These are phyloP conservation scores for Diplodus sargus DNA, from an alignment of 2,797 vertebrate genomes.

Conservation along the genomic window DNA sequence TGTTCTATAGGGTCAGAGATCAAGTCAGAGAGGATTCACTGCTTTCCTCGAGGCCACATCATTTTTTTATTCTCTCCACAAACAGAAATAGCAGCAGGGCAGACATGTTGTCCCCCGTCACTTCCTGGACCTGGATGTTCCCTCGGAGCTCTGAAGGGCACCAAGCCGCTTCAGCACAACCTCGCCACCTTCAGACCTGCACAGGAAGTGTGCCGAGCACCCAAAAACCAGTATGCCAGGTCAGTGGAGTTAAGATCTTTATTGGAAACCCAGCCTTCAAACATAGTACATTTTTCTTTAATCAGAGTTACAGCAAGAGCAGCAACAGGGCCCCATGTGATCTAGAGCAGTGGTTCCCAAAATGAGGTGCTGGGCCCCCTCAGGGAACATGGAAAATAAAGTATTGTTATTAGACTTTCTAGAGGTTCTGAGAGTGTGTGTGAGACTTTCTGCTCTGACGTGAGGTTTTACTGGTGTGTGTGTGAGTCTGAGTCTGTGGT, in stretches of 20 bases:
- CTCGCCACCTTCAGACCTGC: slow-evolving; percentile 28
- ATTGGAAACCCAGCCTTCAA: slow-evolving; percentile 79
- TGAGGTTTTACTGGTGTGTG: slow-evolving; percentile 59
- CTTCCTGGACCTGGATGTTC: neutral
- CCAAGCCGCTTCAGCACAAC: neutral
- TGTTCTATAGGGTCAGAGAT: neutral
- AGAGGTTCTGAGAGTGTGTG: slow-evolving; percentile 1
- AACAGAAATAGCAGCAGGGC: neutral
- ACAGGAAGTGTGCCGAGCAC: slow-evolving; percentile 17
- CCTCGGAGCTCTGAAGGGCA: neutral
- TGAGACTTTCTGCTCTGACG: slow-evolving; percentile 13
- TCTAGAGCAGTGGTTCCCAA: slow-evolving; percentile 65
- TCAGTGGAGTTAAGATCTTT: slow-evolving; percentile 78
- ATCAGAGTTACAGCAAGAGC: slow-evolving; percentile 62
- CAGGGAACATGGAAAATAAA: neutral
- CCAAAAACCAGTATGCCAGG: slow-evolving; percentile 42
- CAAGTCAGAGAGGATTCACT: no score
- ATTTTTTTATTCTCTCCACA: neutral
- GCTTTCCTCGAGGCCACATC: neutral
- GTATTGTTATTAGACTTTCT: neutral
- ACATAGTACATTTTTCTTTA: slow-evolving; percentile 64
- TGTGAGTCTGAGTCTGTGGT: neutral
- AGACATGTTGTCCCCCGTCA: neutral
- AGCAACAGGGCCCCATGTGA: slow-evolving; percentile 26
- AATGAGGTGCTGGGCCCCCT: slow-evolving; percentile 38